These are phyloP conservation scores for Bos javanicus DNA, from an alignment of 2,113 vertebrate species.

Conservation along the genomic window DNA sequence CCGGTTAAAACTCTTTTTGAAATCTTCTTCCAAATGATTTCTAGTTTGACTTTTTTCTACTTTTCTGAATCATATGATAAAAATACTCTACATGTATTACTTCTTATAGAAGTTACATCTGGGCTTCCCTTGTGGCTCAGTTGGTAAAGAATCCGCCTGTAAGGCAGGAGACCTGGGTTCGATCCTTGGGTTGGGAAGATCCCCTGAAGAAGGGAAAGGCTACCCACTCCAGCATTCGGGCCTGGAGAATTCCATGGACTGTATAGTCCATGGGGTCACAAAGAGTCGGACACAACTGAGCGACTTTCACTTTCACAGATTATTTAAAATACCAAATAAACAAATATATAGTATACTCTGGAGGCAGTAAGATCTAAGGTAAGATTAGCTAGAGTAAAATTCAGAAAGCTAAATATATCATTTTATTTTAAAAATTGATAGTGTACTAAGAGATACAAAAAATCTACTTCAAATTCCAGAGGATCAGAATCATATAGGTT, in stretches of 20 bases:
- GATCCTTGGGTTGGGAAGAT: neutral
- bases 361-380: neutral
- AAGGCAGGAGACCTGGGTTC: neutral
- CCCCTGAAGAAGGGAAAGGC: neutral
- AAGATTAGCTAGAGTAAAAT: neutral
- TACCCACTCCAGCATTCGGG: neutral
- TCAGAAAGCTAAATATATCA: neutral
- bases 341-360: neutral
- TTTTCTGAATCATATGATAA: neutral
- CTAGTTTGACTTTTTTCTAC: neutral
- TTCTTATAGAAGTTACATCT: neutral
- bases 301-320: neutral
- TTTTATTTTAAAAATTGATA: neutral
- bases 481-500: neutral
- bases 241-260: neutral
- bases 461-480: neutral
- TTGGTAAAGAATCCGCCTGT: neutral
- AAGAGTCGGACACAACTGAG: neutral
- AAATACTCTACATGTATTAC: neutral
- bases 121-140: neutral
- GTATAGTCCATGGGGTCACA: neutral
- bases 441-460: neutral
- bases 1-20: neutral
- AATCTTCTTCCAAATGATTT: neutral
- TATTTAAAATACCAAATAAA: neutral